Conservation (phyloP, 2,888 invertebrate species). For the Xestia c-nigrum region DNA sequence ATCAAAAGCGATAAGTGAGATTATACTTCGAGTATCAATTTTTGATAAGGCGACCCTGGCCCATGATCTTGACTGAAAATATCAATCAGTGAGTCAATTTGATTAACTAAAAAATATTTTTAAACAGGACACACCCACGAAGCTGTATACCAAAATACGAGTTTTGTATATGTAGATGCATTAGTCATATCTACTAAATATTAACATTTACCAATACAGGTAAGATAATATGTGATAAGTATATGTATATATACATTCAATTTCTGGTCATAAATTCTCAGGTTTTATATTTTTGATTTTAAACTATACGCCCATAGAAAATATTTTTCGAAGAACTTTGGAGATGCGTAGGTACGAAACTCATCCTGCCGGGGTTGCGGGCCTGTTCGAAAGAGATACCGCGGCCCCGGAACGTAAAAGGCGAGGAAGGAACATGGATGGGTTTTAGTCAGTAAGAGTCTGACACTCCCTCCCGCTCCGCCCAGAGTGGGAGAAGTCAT, state of each 20-base stretch:
- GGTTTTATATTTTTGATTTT: neutral
- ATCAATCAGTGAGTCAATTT: slow-evolving; percentile 14
- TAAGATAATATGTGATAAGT: neutral
- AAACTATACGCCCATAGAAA: neutral
- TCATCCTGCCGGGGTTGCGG: too few relatives aligned
- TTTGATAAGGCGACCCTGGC: slow-evolving; percentile 28
- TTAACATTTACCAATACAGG: neutral
- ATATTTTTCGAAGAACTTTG: neutral
- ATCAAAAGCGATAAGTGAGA: slow-evolving; percentile 18
- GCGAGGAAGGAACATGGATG: too few relatives aligned
- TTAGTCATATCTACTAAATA: neutral
- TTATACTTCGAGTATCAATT: neutral
- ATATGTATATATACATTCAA: neutral
- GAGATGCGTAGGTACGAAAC: neutral
- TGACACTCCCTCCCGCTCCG: too few relatives aligned
- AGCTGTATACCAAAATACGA: slow-evolving; percentile 2
- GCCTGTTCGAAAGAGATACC: too few relatives aligned
- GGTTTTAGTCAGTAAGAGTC: too few relatives aligned
- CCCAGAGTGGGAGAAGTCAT: too few relatives aligned
- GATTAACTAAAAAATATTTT: slow-evolving; percentile 8
- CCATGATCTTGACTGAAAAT: slow-evolving; percentile 38
- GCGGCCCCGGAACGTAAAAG: too few relatives aligned
- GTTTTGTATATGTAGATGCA: neutral
- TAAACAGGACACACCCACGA: neutral
- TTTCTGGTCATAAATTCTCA: neutral